Base-by-base conservation (phyloP, 2,888 invertebrate genomes). In the Cryptops parisi region DNA sequence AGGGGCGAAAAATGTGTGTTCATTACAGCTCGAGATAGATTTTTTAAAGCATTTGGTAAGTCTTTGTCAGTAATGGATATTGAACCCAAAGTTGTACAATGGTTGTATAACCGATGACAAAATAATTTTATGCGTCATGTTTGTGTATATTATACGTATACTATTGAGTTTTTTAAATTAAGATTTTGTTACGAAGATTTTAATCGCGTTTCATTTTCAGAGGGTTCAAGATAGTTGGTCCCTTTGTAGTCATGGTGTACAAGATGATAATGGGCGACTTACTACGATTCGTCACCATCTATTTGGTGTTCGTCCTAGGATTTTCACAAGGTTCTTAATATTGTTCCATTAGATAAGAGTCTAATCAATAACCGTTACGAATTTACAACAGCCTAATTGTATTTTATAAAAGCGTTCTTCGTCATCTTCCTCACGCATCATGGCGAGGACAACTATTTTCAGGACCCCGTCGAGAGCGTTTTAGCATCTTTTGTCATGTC, bases 211-310 rank as follows among this genome's bases (percentile, higher is more conserved):
- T 41, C 19, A 1, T 3, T 22, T 22, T 41, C 71, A 91, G 97
- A 64, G 96, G 94, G 15, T 91, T 97, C 70, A 91, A 93, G 71
- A 90, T 94, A 0, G 94, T 97, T 1, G 97, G 97, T 2, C 97
- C 97, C 0, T 97, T 97, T 78, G 97, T 97, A n/a, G 90, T 96
- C 60, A 97, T 97, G 96, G 93, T 98, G 62, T 97, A 97, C 72
- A 80, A 94, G 59, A 97, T 98, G 91, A 86, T 97, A 47, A 84
- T 86, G 78, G 93, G 96, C 53, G 97, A 98, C 72, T 74, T 97
- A 26, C 73, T 96, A 24, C 78, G 97, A 59, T 98, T 98, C 70
- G 91, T 94, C 57, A 84, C 86, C 47, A 98, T 98, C 65, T 98
- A 97, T 67, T 73, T 91, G 58, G 91, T 98, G 2, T 97, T 98